Base-by-base conservation (phyloP, 64 coral and sea anemone species). In the Montipora cactus region DNA sequence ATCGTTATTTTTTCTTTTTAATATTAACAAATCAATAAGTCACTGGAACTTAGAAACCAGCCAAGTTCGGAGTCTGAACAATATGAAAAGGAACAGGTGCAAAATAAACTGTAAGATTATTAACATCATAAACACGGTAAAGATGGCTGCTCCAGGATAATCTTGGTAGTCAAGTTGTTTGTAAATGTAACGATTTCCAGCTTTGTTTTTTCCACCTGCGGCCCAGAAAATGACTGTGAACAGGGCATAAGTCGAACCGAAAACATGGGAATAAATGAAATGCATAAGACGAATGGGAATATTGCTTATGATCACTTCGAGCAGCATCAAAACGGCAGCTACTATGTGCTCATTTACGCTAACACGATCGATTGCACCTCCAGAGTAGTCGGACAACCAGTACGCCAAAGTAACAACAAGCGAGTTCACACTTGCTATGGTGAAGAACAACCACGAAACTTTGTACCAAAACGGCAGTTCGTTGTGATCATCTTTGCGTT, bases 221-320 rank as follows among this genome's bases (percentile, higher is more conserved):
- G 28, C 91, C 95, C 95, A 96, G 81, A 93, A 96, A 59, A 96
- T 69, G 21, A 93, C 87, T 0, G 91, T 93, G 53, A 93, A 96
- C n/a, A 96, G 61, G 5, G 93, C 76, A 48, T 93, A 96, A 55
- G 86, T 84, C 15, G 79, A 71, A 8, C 76, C 85, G 67, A 96
- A 79, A 18, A 79, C 28, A 46, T 93, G 87, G 3, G 95, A 82
- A 87, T 93, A 96, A 4, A 89, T 22, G 3, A 93, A 90, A 76
- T 96, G 95, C 72, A 93, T 61, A 7, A 93, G 49, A 49, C 90
- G 76, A 0, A 96, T 88, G n/a, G 91, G 95, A 7, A 96, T 78
- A 78, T 89, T 96, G 25, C 95, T 96, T 7, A 96, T 67, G 0
- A 90, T 80, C 1, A 93, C 61, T 82, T 96, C 95, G 1, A 93